Evolutionary conservation across 2,113 vertebrate genomes (phyloP), one percentile per base, ranked within the genome.

Genomic region (Spheniscus mendiculus): DNA sequence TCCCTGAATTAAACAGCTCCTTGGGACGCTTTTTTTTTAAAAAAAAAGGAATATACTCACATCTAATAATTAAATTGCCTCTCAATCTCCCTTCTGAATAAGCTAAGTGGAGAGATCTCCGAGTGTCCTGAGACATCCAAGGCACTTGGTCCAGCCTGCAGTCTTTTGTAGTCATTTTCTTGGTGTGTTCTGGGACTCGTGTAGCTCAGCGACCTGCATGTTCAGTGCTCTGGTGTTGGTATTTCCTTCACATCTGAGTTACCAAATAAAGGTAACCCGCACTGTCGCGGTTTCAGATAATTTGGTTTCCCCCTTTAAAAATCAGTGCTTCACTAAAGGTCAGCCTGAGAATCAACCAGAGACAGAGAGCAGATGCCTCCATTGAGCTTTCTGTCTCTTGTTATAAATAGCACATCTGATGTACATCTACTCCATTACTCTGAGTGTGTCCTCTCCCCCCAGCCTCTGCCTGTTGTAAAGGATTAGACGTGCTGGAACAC

Each of bases 371-470:
- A 59, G 42, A 44, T 66, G 66, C 9, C 52, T 70, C 12, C 6
- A 0, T 3, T 9, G 58, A 34, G 26, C 30, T 56, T 50, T 38
- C 16, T 32, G n/a, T 10, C 30, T 52, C 34, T 11, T 0, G 1
- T n/a, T 38, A 38, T 11, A 19, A 19, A 25, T 7, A 32, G 26
- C 38, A 45, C n/a, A 32, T 15, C 23, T n/a, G 42, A 76, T 79
- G 34, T 9, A 11, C 44, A 26, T 83, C 66, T 23, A 11, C 42
- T 45, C 25, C 14, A 0, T 62, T 9, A 5, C 36, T 53, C 30
- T 1, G 4, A 53, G 7, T 2, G 44, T 45, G 49, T 67, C 58
- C 34, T 61, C 36, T 55, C 23, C 47, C 14, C 62, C 42, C 30
- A 13, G 10, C 26, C 40, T 38, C 40, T n/a, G 70, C 52, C 49